A percentile compares a stretch with the other conserved stretches of the same genome.
phyloP scores from a whole-genome alignment of 2,888 invertebrate genomes.

The Drosophila borborema region DNA sequence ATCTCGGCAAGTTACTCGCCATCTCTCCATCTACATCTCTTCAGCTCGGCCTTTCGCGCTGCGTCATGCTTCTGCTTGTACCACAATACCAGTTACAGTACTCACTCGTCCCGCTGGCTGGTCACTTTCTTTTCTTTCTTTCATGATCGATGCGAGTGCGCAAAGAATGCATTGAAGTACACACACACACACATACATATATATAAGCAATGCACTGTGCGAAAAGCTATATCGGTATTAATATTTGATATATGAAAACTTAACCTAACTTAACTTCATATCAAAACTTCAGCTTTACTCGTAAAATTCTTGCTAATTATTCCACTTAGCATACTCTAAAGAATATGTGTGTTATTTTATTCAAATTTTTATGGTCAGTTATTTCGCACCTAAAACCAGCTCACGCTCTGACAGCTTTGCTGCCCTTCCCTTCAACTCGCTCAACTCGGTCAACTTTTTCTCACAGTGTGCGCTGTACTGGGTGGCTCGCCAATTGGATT shows the following conservation, averaged over 20 bases:
- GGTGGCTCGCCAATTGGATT: constrained; percentile 14
- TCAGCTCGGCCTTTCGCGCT: constrained; percentile 41
- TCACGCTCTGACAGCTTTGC: background rate
- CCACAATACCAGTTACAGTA: constrained; percentile 48
- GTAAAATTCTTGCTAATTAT: background rate
- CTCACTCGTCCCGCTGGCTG: constrained; percentile 40
- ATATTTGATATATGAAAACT: background rate
- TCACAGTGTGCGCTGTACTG: constrained; percentile 26
- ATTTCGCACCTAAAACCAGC: background rate
- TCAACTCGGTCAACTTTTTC: background rate
- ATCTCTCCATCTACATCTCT: constrained; percentile 15
- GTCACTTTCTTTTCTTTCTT: constrained; percentile 75
- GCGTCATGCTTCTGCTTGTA: constrained; percentile 56
- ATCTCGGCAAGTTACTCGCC: constrained; percentile 32
- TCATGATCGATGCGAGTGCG: constrained; percentile 61
- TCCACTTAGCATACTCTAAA: background rate
- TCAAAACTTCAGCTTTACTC: background rate
- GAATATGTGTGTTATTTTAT: background rate
- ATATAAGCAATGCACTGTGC: constrained; percentile 34
- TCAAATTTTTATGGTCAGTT: background rate
- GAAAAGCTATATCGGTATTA: constrained; percentile 8
- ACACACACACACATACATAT: background rate
- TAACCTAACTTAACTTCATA: too few relatives aligned
- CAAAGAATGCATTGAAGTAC: constrained; percentile 56
- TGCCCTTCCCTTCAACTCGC: background rate